A percentile compares a stretch with the other conserved stretches of the same genome.
Conservation (phyloP, 2,113 vertebrate genomes). For the Lampris megalopsis region DNA sequence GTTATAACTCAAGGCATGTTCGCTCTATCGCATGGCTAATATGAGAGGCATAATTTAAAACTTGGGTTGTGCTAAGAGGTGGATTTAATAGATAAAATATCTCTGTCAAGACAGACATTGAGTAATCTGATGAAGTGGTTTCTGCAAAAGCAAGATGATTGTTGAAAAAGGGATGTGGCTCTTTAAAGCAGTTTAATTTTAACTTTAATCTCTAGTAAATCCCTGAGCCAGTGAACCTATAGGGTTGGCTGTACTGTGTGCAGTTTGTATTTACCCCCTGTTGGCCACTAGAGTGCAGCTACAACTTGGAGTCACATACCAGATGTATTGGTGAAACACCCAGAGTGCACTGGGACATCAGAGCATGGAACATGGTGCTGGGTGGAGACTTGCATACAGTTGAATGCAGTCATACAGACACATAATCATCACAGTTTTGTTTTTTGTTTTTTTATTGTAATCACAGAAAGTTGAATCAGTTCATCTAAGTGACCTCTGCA, state of each 20-base stretch:
- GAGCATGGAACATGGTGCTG: constrained; percentile 10
- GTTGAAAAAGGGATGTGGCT: constrained; percentile 40
- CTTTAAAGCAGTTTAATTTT: constrained; percentile 73
- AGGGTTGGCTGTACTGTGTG: neutral
- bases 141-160: constrained; percentile 37
- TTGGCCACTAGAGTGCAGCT: constrained; percentile 74
- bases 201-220: constrained; percentile 78
- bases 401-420: neutral
- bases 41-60: neutral
- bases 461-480: too few species aligned
- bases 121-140: constrained; percentile 48
- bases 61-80: neutral
- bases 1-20: neutral
- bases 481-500: too few species aligned
- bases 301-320: constrained; percentile 9
- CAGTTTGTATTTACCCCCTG: too few species aligned
- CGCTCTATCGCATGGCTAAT: constrained; percentile 12
- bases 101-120: constrained; percentile 59
- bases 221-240: constrained; percentile 26
- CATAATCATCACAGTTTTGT: neutral
- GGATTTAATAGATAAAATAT: constrained; percentile 7
- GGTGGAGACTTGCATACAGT: constrained; percentile 15
- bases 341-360: constrained; percentile 9
- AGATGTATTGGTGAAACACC: neutral
- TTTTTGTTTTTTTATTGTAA: too few species aligned